Evolutionary conservation across 2,888 invertebrate species (phyloP).

Genomic region (Euplexia lucipara): DNA sequence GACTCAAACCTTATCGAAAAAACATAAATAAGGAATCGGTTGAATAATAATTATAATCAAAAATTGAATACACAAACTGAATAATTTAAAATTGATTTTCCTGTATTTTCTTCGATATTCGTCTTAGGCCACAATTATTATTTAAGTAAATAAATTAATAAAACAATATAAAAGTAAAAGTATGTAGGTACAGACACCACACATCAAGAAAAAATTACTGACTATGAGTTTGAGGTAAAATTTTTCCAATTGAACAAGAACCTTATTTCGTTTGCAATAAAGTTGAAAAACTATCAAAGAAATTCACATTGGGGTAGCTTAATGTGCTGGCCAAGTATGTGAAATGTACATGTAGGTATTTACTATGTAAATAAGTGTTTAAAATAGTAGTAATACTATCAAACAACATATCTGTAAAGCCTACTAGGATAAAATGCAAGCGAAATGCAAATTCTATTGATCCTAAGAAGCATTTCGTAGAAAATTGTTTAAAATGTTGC

Average conservation of each 20-base stretch:
- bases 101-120: slow-evolving; percentile 18
- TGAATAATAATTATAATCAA: slow-evolving; percentile 23
- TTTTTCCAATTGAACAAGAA: no score
- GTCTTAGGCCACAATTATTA: no score
- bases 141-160: no score
- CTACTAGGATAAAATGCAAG: slow-evolving; percentile 18
- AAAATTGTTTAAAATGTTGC: not conserved
- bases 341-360: no score
- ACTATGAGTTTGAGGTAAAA: no score
- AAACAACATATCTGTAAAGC: slow-evolving; percentile 37
- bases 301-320: no score
- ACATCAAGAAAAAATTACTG: no score
- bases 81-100: slow-evolving; percentile 31
- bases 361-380: not conserved
- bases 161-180: no score
- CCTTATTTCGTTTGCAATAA: no score
- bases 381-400: not conserved
- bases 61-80: slow-evolving; percentile 1
- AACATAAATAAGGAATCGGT: not conserved
- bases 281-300: no score
- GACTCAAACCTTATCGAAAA: not conserved
- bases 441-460: slow-evolving; percentile 23
- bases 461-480: slow-evolving; percentile 24
- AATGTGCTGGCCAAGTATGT: no score
- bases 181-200: no score